A percentile compares a stretch with the other conserved stretches of the same genome.
Evolutionary conservation across 2,888 invertebrate species (phyloP).

Genomic region (Euplexia lucipara): DNA sequence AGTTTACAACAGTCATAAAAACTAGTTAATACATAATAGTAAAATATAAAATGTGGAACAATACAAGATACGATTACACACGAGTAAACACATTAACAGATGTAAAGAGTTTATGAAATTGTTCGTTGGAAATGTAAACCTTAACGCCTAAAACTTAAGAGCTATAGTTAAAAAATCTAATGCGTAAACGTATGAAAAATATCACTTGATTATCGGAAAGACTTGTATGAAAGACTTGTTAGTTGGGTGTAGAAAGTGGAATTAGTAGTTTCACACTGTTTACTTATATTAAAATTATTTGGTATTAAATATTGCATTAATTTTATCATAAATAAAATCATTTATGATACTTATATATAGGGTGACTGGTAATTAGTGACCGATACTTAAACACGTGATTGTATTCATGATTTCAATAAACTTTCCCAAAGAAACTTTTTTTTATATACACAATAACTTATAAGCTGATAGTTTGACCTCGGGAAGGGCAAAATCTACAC

Average conservation of each 20-base stretch:
- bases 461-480: too few species aligned
- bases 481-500: too few species aligned
- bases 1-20: slow-evolving; percentile 59
- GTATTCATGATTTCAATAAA: too few species aligned
- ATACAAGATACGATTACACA: slow-evolving; percentile 70
- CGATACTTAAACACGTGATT: too few species aligned
- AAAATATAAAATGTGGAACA: slow-evolving; percentile 69
- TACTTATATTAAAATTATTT: slow-evolving; percentile 59
- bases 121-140: slow-evolving; percentile 84
- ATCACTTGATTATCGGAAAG: slow-evolving; percentile 86
- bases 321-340: slow-evolving; percentile 11
- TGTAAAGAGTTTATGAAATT: slow-evolving; percentile 70
- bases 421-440: too few species aligned
- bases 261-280: slow-evolving; percentile 24
- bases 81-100: slow-evolving; percentile 71
- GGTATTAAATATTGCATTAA: slow-evolving; percentile 57
- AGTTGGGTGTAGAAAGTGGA: slow-evolving; percentile 56
- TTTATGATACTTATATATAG: too few species aligned
- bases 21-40: slow-evolving; percentile 59
- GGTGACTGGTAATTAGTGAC: too few species aligned
- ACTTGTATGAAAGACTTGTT: slow-evolving; percentile 59
- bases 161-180: slow-evolving; percentile 78
- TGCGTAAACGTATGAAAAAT: slow-evolving; percentile 79
- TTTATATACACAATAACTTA: too few species aligned
- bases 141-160: slow-evolving; percentile 74